Percentiles rank a stretch among this genome's conserved stretches.
Conservation (phyloP, 2,797 vertebrate genomes). For the Phoxinus dragarum region DNA sequence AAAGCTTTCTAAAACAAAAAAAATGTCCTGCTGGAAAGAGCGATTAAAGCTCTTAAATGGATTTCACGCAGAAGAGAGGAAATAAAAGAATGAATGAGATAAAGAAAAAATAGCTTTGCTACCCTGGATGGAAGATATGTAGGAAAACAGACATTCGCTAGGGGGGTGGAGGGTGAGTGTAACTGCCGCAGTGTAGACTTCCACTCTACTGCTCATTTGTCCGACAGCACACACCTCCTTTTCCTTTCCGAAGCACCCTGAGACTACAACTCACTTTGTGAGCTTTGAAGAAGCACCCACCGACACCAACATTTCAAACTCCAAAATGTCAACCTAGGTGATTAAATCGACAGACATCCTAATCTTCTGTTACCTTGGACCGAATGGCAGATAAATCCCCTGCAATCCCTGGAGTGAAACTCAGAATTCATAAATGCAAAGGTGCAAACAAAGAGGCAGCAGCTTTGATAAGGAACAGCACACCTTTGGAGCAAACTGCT, state of each 20-base stretch:
- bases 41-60: constrained; percentile 59
- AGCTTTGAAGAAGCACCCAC: constrained; percentile 41
- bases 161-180: constrained; percentile 10
- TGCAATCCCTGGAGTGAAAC: constrained; percentile 66
- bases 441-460: constrained; percentile 44
- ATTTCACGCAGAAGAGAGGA: constrained; percentile 6
- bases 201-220: constrained; percentile 26
- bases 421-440: constrained; percentile 72
- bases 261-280: constrained; percentile 52
- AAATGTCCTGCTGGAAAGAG: constrained; percentile 53
- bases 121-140: constrained; percentile 53
- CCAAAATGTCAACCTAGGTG: constrained; percentile 63
- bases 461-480: constrained; percentile 65
- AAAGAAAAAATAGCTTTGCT: constrained; percentile 62
- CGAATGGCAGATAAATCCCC: constrained; percentile 72
- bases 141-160: constrained; percentile 23
- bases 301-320: constrained; percentile 62
- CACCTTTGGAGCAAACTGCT: constrained; percentile 66
- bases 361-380: constrained; percentile 68
- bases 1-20: constrained; percentile 49
- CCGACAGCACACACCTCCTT: constrained; percentile 5
- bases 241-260: constrained; percentile 43
- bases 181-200: constrained; percentile 48
- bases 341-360: constrained; percentile 66
- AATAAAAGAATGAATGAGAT: constrained; percentile 43